Evolutionary conservation across 2,797 vertebrate genomes (phyloP).

Genomic region (Hemibagrus guttatus): DNA sequence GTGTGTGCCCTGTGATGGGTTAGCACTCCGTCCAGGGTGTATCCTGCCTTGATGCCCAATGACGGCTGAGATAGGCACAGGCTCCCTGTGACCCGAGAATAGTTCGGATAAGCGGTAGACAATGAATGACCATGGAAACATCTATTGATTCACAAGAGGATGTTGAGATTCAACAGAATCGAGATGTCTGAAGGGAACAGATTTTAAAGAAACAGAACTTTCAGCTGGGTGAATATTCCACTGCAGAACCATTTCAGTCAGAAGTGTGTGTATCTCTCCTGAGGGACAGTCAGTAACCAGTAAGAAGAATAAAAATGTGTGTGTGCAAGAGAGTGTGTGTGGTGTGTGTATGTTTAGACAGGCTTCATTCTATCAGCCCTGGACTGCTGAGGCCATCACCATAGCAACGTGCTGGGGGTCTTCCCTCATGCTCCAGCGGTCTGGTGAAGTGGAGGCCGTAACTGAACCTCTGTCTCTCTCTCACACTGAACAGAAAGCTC

Average conservation of each 20-base stretch:
- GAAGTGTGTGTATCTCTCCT: background rate
- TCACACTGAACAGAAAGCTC: background rate
- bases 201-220: background rate
- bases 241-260: background rate
- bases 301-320: background rate
- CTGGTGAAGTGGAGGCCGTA: slow-evolving; percentile 7
- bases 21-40: too few relatives aligned
- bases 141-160: background rate
- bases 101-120: too few relatives aligned
- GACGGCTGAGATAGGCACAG: too few relatives aligned
- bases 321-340: background rate
- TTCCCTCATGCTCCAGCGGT: slow-evolving; percentile 52
- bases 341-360: background rate
- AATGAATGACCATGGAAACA: background rate
- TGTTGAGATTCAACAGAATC: background rate
- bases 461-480: background rate
- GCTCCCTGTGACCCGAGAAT: too few relatives aligned
- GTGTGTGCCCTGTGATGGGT: too few relatives aligned
- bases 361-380: slow-evolving; percentile 29
- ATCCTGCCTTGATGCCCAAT: too few relatives aligned
- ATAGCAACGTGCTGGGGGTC: slow-evolving; percentile 60
- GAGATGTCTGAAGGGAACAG: background rate
- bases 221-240: background rate
- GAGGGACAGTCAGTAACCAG: background rate
- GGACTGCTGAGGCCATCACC: slow-evolving; percentile 51